Evolutionary conservation across 2,888 invertebrate species (phyloP).

Genomic region (Harpalus rufipes): DNA sequence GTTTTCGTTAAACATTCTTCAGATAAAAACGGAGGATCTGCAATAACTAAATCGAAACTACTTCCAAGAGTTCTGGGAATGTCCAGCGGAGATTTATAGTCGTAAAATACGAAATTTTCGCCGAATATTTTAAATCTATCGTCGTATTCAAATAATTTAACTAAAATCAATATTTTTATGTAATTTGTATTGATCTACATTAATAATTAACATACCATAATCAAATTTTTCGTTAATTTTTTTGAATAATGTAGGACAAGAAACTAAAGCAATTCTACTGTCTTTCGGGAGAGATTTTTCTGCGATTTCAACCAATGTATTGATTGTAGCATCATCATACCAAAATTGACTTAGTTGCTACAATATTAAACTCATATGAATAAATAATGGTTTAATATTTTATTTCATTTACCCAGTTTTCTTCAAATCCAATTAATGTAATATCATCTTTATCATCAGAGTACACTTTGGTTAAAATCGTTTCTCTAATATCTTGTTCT

Average conservation of each 20-base stretch:
- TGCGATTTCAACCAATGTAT: slow-evolving; percentile 84
- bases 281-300: slow-evolving; percentile 78
- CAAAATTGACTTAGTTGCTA: slow-evolving; percentile 99
- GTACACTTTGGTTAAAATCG: slow-evolving; percentile 75
- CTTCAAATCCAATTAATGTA: slow-evolving; percentile 84
- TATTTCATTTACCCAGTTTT: slow-evolving; percentile 86
- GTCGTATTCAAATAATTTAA: slow-evolving; percentile 91
- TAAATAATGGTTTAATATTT: background rate
- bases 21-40: slow-evolving; percentile 96
- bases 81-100: slow-evolving; percentile 89
- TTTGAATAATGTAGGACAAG: slow-evolving; percentile 92
- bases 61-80: slow-evolving; percentile 81
- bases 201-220: slow-evolving; percentile 68
- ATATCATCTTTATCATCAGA: slow-evolving; percentile 70
- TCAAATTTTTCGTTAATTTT: slow-evolving; percentile 80
- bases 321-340: slow-evolving; percentile 92
- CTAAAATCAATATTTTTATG: slow-evolving; percentile 78
- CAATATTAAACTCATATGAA: slow-evolving; percentile 71
- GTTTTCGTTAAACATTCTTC: slow-evolving; percentile 94
- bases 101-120: slow-evolving; percentile 90
- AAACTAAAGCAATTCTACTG: slow-evolving; percentile 89
- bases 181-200: slow-evolving; percentile 83
- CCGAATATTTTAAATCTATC: slow-evolving; percentile 88
- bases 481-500: slow-evolving; percentile 84
- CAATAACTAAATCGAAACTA: slow-evolving; percentile 90